phyloP scores from a whole-genome alignment of 2,113 vertebrate species.

The Paradisaea rubra region DNA sequence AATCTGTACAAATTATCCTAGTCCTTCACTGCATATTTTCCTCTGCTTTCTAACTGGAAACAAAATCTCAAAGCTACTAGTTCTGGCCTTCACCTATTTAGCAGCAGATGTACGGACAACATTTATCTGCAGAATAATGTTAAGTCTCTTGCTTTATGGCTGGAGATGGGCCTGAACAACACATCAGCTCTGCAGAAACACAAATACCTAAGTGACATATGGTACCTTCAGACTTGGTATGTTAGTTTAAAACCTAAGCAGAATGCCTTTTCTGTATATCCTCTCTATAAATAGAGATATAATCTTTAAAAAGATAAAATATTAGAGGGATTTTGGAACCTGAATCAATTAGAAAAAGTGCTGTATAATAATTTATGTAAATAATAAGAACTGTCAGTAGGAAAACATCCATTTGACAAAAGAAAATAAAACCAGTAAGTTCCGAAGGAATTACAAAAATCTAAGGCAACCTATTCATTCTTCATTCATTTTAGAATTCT shows the following conservation, averaged over 20 bases:
- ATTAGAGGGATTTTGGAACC: not conserved
- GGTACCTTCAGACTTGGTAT: not conserved
- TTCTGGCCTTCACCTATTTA: not conserved
- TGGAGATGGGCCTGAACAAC: not conserved
- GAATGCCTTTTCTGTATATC: not conserved
- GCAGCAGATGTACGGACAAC: not conserved
- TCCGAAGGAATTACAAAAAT: not conserved
- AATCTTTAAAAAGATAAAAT: not conserved
- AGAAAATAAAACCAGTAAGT: not conserved
- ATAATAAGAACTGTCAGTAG: not conserved
- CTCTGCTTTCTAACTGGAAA: not conserved
- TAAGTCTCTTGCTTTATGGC: not conserved
- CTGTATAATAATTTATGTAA: not conserved
- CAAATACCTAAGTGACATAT: not conserved
- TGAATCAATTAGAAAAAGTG: not conserved
- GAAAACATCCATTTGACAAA: not conserved
- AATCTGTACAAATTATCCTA: not conserved
- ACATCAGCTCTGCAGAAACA: not conserved
- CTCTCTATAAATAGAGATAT: not conserved
- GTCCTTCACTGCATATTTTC: not conserved
- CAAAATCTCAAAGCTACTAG: not conserved
- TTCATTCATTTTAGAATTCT: not conserved
- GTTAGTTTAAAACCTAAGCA: not conserved
- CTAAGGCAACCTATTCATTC: not conserved
- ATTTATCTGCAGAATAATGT: not conserved